A percentile compares a stretch with the other conserved stretches of the same genome.
Evolutionary conservation across 1,140 invertebrate species (phyloP).

Genomic region (Drepana arcuata): DNA sequence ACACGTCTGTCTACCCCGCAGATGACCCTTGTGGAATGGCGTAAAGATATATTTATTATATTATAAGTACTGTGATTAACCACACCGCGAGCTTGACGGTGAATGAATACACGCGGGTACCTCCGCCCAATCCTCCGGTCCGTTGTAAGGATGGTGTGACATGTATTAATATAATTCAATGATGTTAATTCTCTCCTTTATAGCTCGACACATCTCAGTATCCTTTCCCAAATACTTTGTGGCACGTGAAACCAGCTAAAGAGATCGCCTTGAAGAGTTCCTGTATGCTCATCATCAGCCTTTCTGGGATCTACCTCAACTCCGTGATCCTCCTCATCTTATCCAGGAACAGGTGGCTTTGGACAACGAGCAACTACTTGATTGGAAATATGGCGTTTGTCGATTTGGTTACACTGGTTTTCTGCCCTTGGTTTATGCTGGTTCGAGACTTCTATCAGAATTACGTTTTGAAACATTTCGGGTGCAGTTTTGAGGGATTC

Average conservation of each 20-base stretch:
- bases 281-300: conserved; percentile 74
- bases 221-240: conserved; percentile 74
- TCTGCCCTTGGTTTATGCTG: conserved; percentile 82
- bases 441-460: conserved; percentile 82
- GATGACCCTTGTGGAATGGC: no score
- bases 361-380: conserved; percentile 84
- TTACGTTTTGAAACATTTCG: conserved; percentile 79
- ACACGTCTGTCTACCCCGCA: no score
- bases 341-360: conserved; percentile 76
- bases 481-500: conserved; percentile 80
- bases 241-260: conserved; percentile 72
- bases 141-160: no score
- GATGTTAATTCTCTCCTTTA: conserved; percentile 11
- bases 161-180: not conserved
- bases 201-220: conserved; percentile 59
- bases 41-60: no score
- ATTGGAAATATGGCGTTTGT: conserved; percentile 86
- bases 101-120: no score
- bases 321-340: conserved; percentile 80
- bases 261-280: conserved; percentile 77
- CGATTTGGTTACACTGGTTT: conserved; percentile 81
- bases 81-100: no score
- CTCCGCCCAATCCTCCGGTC: no score
- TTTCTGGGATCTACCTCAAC: conserved; percentile 82
- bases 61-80: no score